These are phyloP conservation scores for Anabas testudineus DNA, from an alignment of 2,797 vertebrate species.

Conservation along the genomic window DNA sequence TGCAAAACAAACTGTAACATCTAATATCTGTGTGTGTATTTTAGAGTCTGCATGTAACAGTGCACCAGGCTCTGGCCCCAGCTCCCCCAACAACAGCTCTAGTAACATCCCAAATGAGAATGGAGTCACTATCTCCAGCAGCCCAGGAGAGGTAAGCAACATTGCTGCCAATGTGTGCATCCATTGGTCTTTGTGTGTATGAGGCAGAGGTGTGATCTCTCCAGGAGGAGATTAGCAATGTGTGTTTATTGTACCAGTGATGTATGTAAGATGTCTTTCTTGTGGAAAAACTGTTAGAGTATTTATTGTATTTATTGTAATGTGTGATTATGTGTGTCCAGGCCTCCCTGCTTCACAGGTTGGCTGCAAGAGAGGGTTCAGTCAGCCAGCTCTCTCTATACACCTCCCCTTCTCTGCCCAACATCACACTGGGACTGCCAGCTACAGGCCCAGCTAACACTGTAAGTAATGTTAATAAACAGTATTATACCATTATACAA, in stretches of 20 bases:
- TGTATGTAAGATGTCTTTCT: background rate
- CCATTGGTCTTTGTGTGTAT: background rate
- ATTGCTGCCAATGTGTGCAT: constrained; percentile 2
- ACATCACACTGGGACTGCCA: constrained; percentile 96
- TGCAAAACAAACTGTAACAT: background rate
- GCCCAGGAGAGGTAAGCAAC: constrained; percentile 89
- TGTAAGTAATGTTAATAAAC: constrained; percentile 81
- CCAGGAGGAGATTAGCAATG: constrained; percentile 28
- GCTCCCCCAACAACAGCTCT: constrained; percentile 98
- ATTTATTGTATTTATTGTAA: constrained; percentile 6
- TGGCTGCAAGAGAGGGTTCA: constrained; percentile 89
- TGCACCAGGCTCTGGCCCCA: constrained; percentile 96
- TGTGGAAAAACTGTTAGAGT: constrained; percentile 3
- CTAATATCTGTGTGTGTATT: constrained; percentile 42
- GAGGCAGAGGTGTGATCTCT: constrained; percentile 23
- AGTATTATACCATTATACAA: background rate
- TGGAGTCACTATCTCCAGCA: constrained; percentile 87
- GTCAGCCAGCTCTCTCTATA: constrained; percentile 95
- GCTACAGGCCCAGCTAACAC: constrained; percentile 88
- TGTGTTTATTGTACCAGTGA: constrained; percentile 44
- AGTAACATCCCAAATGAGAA: constrained; percentile 95
- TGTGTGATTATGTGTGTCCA: constrained; percentile 67
- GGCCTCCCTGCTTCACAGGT: constrained; percentile 90
- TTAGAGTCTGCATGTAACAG: constrained; percentile 96
- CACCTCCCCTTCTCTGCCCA: constrained; percentile 96